phyloP scores from a whole-genome alignment of 2,888 invertebrate species.

The Cantharis rustica region DNA sequence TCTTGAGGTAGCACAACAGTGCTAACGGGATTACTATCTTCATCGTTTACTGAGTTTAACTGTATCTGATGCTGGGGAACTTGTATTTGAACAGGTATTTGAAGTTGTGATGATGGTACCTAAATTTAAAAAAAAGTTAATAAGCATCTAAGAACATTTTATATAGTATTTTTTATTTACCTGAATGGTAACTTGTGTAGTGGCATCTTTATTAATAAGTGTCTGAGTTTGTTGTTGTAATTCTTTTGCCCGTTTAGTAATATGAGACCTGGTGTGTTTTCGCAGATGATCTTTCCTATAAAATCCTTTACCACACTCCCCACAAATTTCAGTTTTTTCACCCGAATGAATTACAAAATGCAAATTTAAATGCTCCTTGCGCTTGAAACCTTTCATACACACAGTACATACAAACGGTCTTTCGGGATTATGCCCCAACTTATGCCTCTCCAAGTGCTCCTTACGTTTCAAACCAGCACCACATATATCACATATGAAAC shows the following conservation, averaged over 20 bases:
- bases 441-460: conserved; percentile 80
- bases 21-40: conserved; percentile 49
- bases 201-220: conserved; percentile 38
- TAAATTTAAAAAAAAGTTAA: conserved; percentile 39
- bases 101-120: conserved; percentile 67
- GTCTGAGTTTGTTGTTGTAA: conserved; percentile 57
- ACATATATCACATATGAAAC: conserved; percentile 78
- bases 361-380: conserved; percentile 81
- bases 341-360: conserved; percentile 86
- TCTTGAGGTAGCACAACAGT: conserved; percentile 62
- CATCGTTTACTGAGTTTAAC: conserved; percentile 48
- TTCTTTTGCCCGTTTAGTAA: conserved; percentile 75
- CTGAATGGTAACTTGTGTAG: conserved; percentile 52
- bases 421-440: conserved; percentile 80
- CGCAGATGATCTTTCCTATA: conserved; percentile 80
- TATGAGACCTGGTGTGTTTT: conserved; percentile 79
- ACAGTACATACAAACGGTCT: conserved; percentile 78
- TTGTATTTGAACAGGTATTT: conserved; percentile 69
- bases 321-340: conserved; percentile 79
- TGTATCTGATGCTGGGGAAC: conserved; percentile 62
- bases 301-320: conserved; percentile 78
- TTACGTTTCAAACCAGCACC: conserved; percentile 78
- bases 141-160: background rate
- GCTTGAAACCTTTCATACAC: conserved; percentile 75
- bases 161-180: conserved; percentile 36